A percentile compares a stretch with the other conserved stretches of the same genome.
Conservation (phyloP, 2,888 invertebrate species). For the Caenorhabditis wallacei region DNA sequence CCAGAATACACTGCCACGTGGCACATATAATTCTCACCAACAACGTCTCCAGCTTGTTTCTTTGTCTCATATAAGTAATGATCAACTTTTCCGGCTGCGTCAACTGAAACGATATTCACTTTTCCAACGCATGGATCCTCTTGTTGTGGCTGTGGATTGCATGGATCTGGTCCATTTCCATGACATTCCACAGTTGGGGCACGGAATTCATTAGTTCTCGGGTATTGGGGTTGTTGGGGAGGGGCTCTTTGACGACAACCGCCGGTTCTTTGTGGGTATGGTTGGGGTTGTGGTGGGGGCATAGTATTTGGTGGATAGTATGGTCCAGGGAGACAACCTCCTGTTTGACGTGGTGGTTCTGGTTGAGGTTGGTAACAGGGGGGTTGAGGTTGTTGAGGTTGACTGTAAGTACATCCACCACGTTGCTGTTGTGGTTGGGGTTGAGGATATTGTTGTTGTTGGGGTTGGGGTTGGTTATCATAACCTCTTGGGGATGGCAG, state of each 20-base stretch:
- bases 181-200: constrained; percentile 58
- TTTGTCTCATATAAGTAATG: constrained; percentile 71
- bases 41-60: constrained; percentile 66
- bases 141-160: constrained; percentile 45
- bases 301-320: constrained; percentile 60
- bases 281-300: constrained; percentile 55
- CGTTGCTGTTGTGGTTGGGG: constrained; percentile 39
- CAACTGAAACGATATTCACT: constrained; percentile 73
- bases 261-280: constrained; percentile 45
- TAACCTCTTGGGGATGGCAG: constrained; percentile 62
- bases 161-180: constrained; percentile 51
- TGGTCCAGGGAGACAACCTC: constrained; percentile 58
- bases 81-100: constrained; percentile 67
- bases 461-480: constrained; percentile 45
- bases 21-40: constrained; percentile 61
- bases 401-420: constrained; percentile 55
- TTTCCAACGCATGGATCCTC: constrained; percentile 67
- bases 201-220: constrained; percentile 59
- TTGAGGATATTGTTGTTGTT: constrained; percentile 42
- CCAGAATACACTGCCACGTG: background rate
- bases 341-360: constrained; percentile 41
- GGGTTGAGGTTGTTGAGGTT: constrained; percentile 51
- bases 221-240: constrained; percentile 49
- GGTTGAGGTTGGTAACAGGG: constrained; percentile 30
- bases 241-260: constrained; percentile 55